Conservation (phyloP, 2,113 vertebrate genomes). For the Oreochromis spilurus region DNA sequence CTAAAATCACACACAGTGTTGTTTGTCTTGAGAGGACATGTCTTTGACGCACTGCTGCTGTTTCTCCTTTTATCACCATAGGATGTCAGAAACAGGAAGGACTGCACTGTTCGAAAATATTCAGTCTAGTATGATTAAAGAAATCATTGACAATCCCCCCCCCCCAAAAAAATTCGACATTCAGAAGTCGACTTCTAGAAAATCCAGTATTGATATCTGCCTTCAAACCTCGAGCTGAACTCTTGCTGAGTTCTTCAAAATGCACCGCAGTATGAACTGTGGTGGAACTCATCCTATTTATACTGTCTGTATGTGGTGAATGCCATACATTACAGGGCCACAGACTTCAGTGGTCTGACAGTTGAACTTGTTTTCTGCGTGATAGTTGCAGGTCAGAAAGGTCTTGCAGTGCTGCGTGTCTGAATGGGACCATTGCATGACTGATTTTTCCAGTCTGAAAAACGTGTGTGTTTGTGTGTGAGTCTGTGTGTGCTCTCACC, state of each 20-base stretch:
- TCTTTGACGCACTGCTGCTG: not conserved
- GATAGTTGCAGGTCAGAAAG: slow-evolving; percentile 6
- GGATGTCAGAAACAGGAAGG: not conserved
- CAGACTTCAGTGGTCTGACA: not conserved
- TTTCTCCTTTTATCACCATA: not conserved
- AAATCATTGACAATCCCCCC: not conserved
- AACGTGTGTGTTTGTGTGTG: not conserved
- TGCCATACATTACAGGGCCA: not conserved
- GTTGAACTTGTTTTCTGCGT: slow-evolving; percentile 10
- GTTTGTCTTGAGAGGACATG: not conserved
- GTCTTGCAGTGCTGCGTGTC: slow-evolving; percentile 18
- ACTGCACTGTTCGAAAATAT: not conserved
- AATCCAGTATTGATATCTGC: not conserved
- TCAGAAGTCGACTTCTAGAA: not conserved
- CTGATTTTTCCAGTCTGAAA: slow-evolving; percentile 45
- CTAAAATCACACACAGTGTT: not conserved
- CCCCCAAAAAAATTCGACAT: not conserved
- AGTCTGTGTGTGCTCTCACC: not conserved
- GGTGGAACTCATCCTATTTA: not conserved
- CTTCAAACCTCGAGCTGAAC: not conserved
- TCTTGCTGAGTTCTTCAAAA: not conserved
- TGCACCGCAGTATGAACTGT: not conserved
- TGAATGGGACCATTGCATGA: slow-evolving; percentile 39
- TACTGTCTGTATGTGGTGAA: not conserved
- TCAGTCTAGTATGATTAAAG: not conserved